Base-by-base conservation (phyloP, 2,888 invertebrate species). In the Argyra leucocephala region DNA sequence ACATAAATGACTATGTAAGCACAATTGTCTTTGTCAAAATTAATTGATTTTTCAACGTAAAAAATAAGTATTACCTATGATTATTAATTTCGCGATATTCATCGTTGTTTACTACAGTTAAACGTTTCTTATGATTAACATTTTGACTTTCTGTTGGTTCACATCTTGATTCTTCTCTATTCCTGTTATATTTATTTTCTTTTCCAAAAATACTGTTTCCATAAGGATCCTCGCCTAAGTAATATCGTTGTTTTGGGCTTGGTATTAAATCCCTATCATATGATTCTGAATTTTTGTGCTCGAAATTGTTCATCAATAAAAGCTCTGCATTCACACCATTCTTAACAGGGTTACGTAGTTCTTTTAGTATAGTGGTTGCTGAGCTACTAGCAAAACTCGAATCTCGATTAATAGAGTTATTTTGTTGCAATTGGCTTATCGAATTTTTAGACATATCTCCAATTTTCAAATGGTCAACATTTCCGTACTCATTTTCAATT, bases 171-270 rank as follows among this genome's bases (percentile, higher is more conserved):
- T 48, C 48, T 48, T 15, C 15, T 5, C 5, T n/a, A 9, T 12
- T 48, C 18, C 15, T 48, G 12, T 88, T 88, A 81, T 91, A 91
- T 76, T 91, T 89, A 79, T 90, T 90, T 80, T 91, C 91, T 73
- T 89, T 85, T 69, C 91, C 90, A 78, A 90, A 91, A 76, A 91
- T 88, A 79, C 88, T 89, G 24, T 87, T 86, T 66, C 88, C 89
- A 78, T 90, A 92, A 31, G 91, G 91, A 82, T 92, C 91, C 81
- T 92, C 91, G 57, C 91, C 91, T 71, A 92, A 83, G 78, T 92
- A 92, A 81, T 91, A 92, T 70, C 88, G 85, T 75, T 89, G 89
- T 69, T 88, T 84, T 15, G 88, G 87, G 69, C 80, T 81, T n/a
- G 77, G 75, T 31, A 78, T 74, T 59, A 73, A 72, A 66, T 76